Conservation (phyloP, 2,113 vertebrate genomes). For the Syngnathus typhle region DNA sequence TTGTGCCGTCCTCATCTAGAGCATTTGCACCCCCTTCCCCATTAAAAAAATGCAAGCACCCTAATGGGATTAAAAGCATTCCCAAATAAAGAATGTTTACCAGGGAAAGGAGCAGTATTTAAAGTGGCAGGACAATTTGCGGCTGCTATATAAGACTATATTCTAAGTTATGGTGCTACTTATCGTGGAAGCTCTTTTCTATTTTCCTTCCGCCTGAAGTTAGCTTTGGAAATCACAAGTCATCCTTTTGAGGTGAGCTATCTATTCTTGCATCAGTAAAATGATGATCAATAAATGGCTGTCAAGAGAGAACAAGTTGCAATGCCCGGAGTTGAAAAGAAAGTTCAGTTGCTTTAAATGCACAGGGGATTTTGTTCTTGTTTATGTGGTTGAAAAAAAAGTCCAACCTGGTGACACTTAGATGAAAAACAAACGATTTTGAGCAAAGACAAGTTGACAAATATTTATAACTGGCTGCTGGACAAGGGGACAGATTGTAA, state of each 20-base stretch:
- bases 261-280: neutral
- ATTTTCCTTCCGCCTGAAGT: neutral
- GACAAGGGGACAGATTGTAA: no score
- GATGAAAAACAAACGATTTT: neutral
- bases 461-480: neutral
- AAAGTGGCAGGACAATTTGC: neutral
- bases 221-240: neutral
- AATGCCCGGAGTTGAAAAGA: neutral
- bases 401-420: neutral
- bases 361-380: neutral
- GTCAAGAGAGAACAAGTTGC: neutral
- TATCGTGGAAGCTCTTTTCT: neutral
- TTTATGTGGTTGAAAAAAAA: neutral
- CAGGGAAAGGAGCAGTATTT: neutral
- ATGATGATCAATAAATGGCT: neutral
- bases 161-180: no score
- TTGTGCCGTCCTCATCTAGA: neutral
- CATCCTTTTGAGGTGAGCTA: neutral
- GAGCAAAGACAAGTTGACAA: neutral
- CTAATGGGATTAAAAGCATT: constrained; percentile 36
- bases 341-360: neutral
- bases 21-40: neutral
- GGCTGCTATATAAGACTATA: neutral
- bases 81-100: constrained; percentile 7
- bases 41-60: neutral